Conservation (phyloP, 1,140 invertebrate genomes). For the Panulirus ornatus region DNA sequence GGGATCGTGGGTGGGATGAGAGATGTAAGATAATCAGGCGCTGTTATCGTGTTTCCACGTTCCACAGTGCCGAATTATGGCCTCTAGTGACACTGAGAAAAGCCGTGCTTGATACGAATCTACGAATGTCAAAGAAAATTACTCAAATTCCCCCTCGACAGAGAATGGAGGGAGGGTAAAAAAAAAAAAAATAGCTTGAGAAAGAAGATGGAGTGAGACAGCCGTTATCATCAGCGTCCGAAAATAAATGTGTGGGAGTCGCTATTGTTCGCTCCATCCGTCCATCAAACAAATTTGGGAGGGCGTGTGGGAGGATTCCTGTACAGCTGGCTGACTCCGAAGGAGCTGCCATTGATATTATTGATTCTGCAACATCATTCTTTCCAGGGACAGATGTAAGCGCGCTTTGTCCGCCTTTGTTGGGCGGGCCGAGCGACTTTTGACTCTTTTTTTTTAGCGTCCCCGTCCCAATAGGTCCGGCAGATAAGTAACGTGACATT, state of each 20-base stretch:
- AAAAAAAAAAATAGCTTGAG: constrained; percentile 1
- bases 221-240: constrained; percentile 35
- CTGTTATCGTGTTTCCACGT: constrained; percentile 35
- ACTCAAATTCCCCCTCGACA: not conserved
- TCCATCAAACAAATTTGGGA: constrained; percentile 62
- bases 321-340: constrained; percentile 55
- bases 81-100: constrained; percentile 45
- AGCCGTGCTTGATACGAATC: constrained; percentile 19
- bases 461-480: constrained; percentile 24
- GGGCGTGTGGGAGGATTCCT: constrained; percentile 52
- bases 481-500: constrained; percentile 19
- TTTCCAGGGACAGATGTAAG: constrained; percentile 64
- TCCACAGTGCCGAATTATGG: constrained; percentile 36
- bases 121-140: constrained; percentile 36
- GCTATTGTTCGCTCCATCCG: constrained; percentile 54
- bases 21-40: constrained; percentile 61
- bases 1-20: constrained; percentile 39
- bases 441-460: constrained; percentile 29
- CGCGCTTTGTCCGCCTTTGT: constrained; percentile 51
- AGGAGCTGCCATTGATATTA: constrained; percentile 61
- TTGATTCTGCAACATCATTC: constrained; percentile 70
- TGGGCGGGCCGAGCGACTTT: constrained; percentile 38
- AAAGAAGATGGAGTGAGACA: constrained; percentile 10
- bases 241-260: constrained; percentile 52
- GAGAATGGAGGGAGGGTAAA: not conserved